Conservation (phyloP, 2,888 invertebrate genomes). For the Allolobophora icterica region DNA sequence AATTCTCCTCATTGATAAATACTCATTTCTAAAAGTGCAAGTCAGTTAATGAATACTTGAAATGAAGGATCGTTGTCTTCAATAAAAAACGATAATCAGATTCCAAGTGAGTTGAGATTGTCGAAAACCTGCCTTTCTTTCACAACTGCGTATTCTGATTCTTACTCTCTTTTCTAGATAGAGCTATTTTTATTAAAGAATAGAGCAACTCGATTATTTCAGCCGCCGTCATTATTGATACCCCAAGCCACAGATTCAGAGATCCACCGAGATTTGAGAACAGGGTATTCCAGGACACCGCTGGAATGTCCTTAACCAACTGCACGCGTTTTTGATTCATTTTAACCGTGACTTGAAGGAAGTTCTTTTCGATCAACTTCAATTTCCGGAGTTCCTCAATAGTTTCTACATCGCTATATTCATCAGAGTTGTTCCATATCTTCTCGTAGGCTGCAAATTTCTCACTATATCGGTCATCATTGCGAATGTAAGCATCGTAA, state of each 20-base stretch:
- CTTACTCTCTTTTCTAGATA: background rate
- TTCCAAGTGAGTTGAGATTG: no score
- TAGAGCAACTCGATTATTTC: background rate
- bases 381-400: background rate
- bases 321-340: background rate
- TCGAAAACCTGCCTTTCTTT: no score
- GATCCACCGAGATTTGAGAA: slow-evolving; percentile 28
- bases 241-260: slow-evolving; percentile 23
- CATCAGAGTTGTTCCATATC: background rate
- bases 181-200: background rate
- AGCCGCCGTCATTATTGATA: background rate
- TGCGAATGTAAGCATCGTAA: background rate
- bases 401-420: background rate
- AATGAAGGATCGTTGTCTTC: no score
- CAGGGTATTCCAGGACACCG: background rate
- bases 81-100: no score
- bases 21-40: no score
- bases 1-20: no score
- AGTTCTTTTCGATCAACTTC: background rate
- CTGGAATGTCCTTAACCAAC: background rate
- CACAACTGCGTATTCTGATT: background rate
- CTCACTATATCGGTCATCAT: no score
- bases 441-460: background rate
- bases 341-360: background rate
- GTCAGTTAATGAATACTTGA: no score